Conservation (phyloP, 2,888 invertebrate species). For the Baronia brevicornis region DNA sequence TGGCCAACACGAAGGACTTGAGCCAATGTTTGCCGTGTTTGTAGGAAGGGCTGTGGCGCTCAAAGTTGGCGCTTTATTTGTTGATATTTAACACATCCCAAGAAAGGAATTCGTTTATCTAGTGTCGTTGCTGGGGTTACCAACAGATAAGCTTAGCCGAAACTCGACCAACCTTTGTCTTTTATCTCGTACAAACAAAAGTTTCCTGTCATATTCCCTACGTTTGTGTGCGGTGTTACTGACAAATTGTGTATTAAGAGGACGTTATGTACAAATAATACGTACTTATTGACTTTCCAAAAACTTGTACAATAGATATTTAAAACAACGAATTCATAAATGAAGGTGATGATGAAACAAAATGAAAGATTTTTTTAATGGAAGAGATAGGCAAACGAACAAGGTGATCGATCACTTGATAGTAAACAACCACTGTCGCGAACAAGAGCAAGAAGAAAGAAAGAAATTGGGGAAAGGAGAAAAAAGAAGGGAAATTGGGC, state of each 20-base stretch:
- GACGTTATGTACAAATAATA: slow-evolving; percentile 34
- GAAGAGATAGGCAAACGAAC: no score
- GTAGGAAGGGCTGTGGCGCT: slow-evolving; percentile 20
- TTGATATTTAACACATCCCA: slow-evolving; percentile 63
- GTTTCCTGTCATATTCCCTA: slow-evolving; percentile 56
- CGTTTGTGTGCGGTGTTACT: slow-evolving; percentile 27
- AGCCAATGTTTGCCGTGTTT: slow-evolving; percentile 14
- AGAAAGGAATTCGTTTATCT: slow-evolving; percentile 66
- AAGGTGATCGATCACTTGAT: no score
- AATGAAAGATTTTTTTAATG: no score
- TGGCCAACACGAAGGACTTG: slow-evolving; percentile 6
- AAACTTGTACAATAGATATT: slow-evolving; percentile 11
- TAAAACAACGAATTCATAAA: no score
- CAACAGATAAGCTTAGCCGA: slow-evolving; percentile 55
- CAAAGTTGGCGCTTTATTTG: slow-evolving; percentile 37
- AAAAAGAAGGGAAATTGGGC: no score
- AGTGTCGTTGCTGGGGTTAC: slow-evolving; percentile 42
- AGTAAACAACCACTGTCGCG: no score
- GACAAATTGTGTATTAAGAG: slow-evolving; percentile 41
- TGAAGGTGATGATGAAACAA: no score
- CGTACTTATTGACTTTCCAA: slow-evolving; percentile 30
- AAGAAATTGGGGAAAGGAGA: no score
- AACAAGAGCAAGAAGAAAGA: no score
- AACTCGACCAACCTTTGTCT: slow-evolving; percentile 60
- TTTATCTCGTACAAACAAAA: slow-evolving; percentile 68